Percentiles rank a stretch among this genome's conserved stretches.
phyloP scores from a whole-genome alignment of 2,113 vertebrate species.

The Tinamus guttatus region DNA sequence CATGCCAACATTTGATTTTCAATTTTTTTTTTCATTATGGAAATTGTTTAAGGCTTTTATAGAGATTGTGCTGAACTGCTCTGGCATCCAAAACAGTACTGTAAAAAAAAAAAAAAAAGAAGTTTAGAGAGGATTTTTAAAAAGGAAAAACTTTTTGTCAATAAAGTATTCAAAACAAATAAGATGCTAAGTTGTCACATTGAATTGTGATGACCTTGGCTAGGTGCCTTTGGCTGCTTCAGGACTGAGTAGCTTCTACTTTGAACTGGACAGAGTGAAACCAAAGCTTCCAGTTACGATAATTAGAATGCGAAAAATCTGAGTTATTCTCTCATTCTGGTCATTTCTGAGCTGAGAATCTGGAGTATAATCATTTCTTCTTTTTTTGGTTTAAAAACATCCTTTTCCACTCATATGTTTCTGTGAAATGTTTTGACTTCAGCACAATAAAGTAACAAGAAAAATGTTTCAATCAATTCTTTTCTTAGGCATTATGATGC shows the following conservation, averaged over 20 bases:
- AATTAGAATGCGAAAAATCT: not conserved
- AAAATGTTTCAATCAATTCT: not conserved
- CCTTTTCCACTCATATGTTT: not conserved
- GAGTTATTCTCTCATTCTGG: not conserved
- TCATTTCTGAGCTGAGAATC: not conserved
- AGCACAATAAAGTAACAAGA: not conserved
- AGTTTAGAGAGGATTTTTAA: not conserved
- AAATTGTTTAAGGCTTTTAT: not conserved
- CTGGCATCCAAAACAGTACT: not conserved
- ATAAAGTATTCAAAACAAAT: not conserved
- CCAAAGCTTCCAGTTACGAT: not conserved
- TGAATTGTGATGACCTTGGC: not conserved
- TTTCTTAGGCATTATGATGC: not conserved
- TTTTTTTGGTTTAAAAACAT: rapidly evolving
- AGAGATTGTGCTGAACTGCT: not conserved
- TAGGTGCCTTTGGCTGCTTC: not conserved
- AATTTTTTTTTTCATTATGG: not conserved
- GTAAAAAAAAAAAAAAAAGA: not conserved
- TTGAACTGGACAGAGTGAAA: not conserved
- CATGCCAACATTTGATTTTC: not conserved
- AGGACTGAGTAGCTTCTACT: not conserved
- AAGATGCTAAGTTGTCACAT: not conserved
- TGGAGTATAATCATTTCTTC: not conserved
- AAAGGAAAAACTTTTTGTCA: not conserved
- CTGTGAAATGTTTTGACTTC: not conserved